Evolutionary conservation across 2,113 vertebrate genomes (phyloP).

Genomic region (Vombatus ursinus): DNA sequence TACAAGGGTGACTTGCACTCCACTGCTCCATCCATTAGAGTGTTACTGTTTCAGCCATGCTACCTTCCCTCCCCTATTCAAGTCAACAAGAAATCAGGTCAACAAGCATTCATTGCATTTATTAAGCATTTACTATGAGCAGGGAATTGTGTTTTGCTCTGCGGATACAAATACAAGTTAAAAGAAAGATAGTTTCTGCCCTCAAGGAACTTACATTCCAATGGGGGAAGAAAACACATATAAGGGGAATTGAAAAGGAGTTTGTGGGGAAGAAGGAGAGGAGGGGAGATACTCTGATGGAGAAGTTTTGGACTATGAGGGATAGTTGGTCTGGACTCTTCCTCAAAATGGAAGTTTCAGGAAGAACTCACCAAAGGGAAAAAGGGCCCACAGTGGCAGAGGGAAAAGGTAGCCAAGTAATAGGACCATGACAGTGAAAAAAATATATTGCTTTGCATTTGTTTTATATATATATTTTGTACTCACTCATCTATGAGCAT

Average conservation of each 20-base stretch:
- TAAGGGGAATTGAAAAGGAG: neutral
- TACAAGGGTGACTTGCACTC: neutral
- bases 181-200: neutral
- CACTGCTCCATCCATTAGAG: neutral
- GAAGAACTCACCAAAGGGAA: neutral
- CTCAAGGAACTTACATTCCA: neutral
- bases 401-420: neutral
- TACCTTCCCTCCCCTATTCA: neutral
- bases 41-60: neutral
- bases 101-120: neutral
- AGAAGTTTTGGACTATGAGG: neutral
- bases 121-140: neutral
- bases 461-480: neutral
- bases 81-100: neutral
- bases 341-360: neutral
- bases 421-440: neutral
- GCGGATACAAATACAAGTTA: neutral
- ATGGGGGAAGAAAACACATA: neutral
- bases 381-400: neutral
- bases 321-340: neutral
- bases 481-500: neutral
- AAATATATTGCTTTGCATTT: neutral
- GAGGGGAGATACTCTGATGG: neutral
- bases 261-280: neutral
- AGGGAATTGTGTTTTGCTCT: neutral